Evolutionary conservation across 2,888 invertebrate species (phyloP), one percentile per base, ranked within the genome.

Genomic region (Platynereis dumerilii): DNA sequence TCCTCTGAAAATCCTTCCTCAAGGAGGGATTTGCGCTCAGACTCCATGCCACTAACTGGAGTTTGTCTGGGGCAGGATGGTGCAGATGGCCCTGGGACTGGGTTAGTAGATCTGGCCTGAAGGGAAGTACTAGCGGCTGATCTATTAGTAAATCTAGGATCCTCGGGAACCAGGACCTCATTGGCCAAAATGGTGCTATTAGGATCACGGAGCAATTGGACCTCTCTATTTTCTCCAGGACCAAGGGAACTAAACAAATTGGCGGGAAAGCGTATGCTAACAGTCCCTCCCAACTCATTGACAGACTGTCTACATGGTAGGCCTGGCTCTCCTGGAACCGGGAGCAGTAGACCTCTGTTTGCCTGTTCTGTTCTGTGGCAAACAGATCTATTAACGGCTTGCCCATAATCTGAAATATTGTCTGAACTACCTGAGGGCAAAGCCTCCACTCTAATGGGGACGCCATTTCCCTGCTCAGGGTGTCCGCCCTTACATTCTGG

Each of bases 391-490:
- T 44, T 34, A 59, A 10, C 26, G 67, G 63, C 20, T 27, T 26
- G 20, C 39, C 56, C 56, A 53, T 54, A 7, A 26, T 15, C n/a
- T n/a, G 15, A 34, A 67, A 67, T 5, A 67, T 44, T 22, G 27
- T 12, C 2, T 58, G 28, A 10, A 58, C 26, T 17, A 67, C 58
- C n/a, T 17, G 22, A 24, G 24, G 59, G 67, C 65, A 58, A 24
- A 70, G 42, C 7, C 56, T 60, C 72, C 68, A 70, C 29, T 69
- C 67, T 56, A 68, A 66, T 45, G 59, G 65, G 12, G 39, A 15
- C 0, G 69, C 45, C 28, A 24, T 63, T 2, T 53, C 26, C 10
- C 69, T 15, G 22, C 68, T 68, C 42, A 66, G 57, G 12, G 28
- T 45, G 55, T 71, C 69, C 12, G 68, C 68, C 12, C 68, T n/a